A percentile compares a stretch with the other conserved stretches of the same genome.
Conservation (phyloP, 2,113 vertebrate species). For the Theristicus caerulescens region DNA sequence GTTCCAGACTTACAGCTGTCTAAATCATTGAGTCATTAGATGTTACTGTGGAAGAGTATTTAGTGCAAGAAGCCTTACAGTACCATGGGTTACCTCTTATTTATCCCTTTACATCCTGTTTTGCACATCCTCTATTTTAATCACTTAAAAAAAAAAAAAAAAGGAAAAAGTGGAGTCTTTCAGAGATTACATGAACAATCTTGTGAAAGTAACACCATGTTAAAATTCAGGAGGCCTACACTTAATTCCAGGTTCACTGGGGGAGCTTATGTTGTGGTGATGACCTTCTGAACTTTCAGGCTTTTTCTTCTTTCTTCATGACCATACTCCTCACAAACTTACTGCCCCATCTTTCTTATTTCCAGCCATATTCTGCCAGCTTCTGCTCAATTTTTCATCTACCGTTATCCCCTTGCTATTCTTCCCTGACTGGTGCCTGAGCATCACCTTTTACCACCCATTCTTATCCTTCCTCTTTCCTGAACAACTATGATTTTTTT, state of each 20-base stretch:
- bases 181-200: neutral
- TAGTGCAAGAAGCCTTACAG: neutral
- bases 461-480: neutral
- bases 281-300: neutral
- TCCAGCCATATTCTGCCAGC: neutral
- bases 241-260: neutral
- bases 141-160: neutral
- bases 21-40: neutral
- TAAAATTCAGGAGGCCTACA: neutral
- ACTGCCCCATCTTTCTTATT: neutral
- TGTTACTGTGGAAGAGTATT: neutral
- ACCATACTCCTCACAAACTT: neutral
- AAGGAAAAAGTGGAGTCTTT: neutral
- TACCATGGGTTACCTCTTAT: neutral
- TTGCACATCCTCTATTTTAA: neutral
- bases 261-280: neutral
- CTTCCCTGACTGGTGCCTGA: neutral
- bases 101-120: neutral
- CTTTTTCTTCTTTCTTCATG: neutral
- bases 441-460: accelerated
- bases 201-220: neutral
- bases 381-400: neutral
- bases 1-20: neutral
- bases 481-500: neutral
- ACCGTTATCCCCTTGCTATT: neutral